Percentiles rank a stretch among this genome's conserved stretches.
These are phyloP conservation scores for Lethocerus indicus DNA, from an alignment of 1,140 invertebrate species.

Conservation along the genomic window DNA sequence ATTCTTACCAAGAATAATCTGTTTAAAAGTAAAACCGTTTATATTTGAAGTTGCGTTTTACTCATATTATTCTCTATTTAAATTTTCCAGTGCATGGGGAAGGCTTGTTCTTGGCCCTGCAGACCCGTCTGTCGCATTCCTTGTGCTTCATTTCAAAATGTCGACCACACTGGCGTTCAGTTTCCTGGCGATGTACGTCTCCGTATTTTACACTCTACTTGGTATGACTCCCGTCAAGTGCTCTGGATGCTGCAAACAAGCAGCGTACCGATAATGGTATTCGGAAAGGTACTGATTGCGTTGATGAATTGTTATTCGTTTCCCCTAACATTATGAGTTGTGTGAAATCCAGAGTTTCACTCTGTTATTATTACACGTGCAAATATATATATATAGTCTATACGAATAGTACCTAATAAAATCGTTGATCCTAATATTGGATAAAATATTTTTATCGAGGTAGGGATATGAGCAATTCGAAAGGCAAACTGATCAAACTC, in stretches of 20 bases:
- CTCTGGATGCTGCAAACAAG: constrained; percentile 69
- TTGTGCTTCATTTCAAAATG: constrained; percentile 59
- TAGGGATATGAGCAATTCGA: background rate
- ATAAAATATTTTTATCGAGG: background rate
- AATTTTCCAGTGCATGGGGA: constrained; percentile 74
- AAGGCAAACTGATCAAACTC: no score
- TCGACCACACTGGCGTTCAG: constrained; percentile 34
- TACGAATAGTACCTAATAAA: background rate
- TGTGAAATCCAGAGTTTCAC: background rate
- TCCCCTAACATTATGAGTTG: background rate
- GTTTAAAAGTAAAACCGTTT: no score
- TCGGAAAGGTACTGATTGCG: constrained; percentile 52
- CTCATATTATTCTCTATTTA: background rate
- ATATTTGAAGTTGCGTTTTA: no score
- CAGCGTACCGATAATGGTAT: constrained; percentile 73
- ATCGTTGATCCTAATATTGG: background rate
- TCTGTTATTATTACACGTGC: background rate
- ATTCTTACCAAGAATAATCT: no score
- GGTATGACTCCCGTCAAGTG: constrained; percentile 55
- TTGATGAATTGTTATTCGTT: background rate
- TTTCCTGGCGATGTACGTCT: constrained; percentile 49
- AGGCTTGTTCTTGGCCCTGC: constrained; percentile 70
- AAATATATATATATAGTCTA: background rate
- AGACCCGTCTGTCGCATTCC: constrained; percentile 67
- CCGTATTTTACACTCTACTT: constrained; percentile 44